Percentiles rank a stretch among this genome's conserved stretches.
Evolutionary conservation across 2,888 invertebrate genomes (phyloP).

Genomic region (Tiphia femorata): DNA sequence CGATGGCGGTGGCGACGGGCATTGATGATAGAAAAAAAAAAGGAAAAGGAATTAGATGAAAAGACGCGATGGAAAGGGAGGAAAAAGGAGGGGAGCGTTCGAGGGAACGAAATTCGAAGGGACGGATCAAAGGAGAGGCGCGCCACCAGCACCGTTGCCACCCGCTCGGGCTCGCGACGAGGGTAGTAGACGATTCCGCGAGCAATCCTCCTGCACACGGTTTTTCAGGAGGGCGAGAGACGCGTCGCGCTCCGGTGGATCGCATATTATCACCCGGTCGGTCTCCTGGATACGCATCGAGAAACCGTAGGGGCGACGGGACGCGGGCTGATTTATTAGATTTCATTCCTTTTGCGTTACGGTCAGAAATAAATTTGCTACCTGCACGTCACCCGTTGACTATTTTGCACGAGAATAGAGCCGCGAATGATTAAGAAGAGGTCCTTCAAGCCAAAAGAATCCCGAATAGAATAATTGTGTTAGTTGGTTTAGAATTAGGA

Average conservation of each 20-base stretch:
- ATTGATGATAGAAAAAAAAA: constrained; percentile 32
- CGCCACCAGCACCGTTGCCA: too few species aligned
- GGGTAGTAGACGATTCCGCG: constrained; percentile 20
- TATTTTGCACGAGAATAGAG: too few species aligned
- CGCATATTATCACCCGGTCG: constrained; percentile 41
- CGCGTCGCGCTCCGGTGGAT: constrained; percentile 41
- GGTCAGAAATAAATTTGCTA: constrained; percentile 37
- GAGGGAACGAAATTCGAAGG: constrained; percentile 40
- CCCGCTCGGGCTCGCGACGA: constrained; percentile 22
- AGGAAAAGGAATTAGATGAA: constrained; percentile 40
- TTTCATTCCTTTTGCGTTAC: constrained; percentile 46
- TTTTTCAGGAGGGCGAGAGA: constrained; percentile 38
- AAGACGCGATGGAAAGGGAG: constrained; percentile 40
- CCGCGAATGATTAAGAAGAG: not conserved
- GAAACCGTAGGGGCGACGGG: constrained; percentile 23
- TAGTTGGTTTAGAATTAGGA: too few species aligned
- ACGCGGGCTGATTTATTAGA: constrained; percentile 41
- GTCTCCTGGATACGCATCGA: constrained; percentile 33
- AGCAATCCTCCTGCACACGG: constrained; percentile 36
- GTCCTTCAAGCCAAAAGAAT: too few species aligned
- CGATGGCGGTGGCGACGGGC: constrained; percentile 13
- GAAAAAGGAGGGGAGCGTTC: constrained; percentile 23
- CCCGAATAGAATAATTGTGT: too few species aligned
- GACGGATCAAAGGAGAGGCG: constrained; percentile 45
- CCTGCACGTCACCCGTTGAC: constrained; percentile 12